phyloP scores from a whole-genome alignment of 2,888 invertebrate species.

The Leptinotarsa haldemani region DNA sequence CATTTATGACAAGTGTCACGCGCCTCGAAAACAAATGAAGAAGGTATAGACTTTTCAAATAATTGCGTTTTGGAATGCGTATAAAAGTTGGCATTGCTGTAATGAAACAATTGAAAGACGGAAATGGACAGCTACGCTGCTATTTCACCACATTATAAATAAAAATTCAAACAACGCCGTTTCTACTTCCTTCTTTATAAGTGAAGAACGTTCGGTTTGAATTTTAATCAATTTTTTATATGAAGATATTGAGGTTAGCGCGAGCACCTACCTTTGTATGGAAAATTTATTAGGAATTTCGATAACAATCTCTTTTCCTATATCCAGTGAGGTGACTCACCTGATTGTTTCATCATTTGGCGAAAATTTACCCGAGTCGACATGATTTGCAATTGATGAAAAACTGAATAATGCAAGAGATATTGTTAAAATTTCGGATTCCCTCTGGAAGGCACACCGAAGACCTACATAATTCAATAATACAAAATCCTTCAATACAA shows the following conservation, averaged over 20 bases:
- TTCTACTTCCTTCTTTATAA: constrained; percentile 53
- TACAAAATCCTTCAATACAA: no score
- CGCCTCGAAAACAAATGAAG: constrained; percentile 42
- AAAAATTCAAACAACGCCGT: constrained; percentile 53
- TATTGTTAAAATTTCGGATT: no score
- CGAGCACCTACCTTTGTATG: constrained; percentile 32
- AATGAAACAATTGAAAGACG: constrained; percentile 50
- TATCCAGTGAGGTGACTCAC: constrained; percentile 21
- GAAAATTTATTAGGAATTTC: constrained; percentile 42
- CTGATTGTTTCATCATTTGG: constrained; percentile 3
- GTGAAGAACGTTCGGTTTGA: constrained; percentile 40
- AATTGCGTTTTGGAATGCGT: constrained; percentile 51
- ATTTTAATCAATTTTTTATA: constrained; percentile 46
- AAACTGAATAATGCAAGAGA: no score
- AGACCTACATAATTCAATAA: no score
- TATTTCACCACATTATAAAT: constrained; percentile 53
- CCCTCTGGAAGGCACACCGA: no score
- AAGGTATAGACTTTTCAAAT: constrained; percentile 42
- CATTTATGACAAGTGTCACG: constrained; percentile 40
- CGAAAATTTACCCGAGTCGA: background rate
- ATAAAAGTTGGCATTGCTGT: constrained; percentile 50
- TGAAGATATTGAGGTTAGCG: constrained; percentile 49
- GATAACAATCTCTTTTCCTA: constrained; percentile 42
- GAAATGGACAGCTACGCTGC: constrained; percentile 51
- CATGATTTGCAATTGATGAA: no score